Conservation (phyloP, 2,888 invertebrate species). For the Campopleginae sp. region DNA sequence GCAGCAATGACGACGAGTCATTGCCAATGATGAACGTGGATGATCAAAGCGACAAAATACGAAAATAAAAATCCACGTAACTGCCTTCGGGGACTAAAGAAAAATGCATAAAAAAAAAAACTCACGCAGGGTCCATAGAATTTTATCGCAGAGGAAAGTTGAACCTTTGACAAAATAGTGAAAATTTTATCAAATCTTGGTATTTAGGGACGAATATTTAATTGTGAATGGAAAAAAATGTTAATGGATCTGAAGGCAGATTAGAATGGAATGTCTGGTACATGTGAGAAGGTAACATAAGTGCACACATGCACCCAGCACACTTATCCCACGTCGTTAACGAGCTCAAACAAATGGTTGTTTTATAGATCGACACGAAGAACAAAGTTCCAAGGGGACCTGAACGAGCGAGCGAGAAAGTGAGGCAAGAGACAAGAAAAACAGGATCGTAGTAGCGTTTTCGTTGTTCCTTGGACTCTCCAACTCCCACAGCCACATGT, state of each 20-base stretch:
- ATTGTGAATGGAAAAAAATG: conserved; percentile 12
- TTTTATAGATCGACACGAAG: conserved; percentile 7
- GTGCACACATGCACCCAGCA: background rate
- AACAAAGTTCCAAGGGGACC: background rate
- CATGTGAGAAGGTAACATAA: background rate
- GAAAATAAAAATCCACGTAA: conserved; percentile 7
- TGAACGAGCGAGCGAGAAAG: conserved; percentile 1
- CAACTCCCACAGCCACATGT: background rate
- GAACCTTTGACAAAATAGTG: background rate
- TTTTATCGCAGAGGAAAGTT: background rate
- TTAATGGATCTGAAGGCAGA: background rate
- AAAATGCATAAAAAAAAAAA: background rate
- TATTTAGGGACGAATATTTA: background rate
- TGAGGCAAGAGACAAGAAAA: background rate
- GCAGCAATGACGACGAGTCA: conserved; percentile 35
- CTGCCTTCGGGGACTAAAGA: background rate
- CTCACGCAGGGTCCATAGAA: background rate
- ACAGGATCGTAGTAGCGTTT: conserved; percentile 20
- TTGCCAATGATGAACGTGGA: conserved; percentile 30
- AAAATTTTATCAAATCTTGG: background rate
- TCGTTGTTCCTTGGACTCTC: conserved; percentile 14
- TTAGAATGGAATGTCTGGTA: conserved; percentile 20
- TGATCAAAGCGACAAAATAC: background rate
- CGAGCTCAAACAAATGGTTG: conserved; percentile 47
- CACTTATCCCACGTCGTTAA: conserved; percentile 29